Percentiles rank a stretch among this genome's conserved stretches.
phyloP scores from a whole-genome alignment of 2,888 invertebrate species.

The Euplagia quadripunctaria region DNA sequence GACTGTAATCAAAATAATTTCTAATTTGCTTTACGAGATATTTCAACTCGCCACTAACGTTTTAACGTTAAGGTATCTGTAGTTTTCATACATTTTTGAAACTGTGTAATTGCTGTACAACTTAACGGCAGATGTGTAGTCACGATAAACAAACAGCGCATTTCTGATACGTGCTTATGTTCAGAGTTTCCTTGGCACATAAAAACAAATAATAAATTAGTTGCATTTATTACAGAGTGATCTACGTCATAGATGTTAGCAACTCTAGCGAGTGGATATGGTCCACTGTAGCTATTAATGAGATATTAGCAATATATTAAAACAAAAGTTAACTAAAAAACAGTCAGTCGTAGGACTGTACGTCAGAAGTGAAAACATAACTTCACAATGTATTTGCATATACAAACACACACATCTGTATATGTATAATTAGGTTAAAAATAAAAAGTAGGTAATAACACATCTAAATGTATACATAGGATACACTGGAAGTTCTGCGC shows the following conservation, averaged over 20 bases:
- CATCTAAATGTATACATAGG: too few relatives aligned
- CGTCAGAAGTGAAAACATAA: too few relatives aligned
- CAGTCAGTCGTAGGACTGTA: too few relatives aligned
- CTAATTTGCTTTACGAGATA: background rate
- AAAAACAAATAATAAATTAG: conserved; percentile 39
- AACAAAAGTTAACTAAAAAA: too few relatives aligned
- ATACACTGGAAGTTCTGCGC: too few relatives aligned
- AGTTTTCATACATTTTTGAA: background rate
- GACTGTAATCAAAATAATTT: background rate
- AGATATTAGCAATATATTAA: too few relatives aligned
- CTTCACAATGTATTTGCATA: too few relatives aligned
- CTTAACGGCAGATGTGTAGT: conserved; percentile 19
- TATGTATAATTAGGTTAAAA: too few relatives aligned
- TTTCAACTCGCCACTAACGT: background rate
- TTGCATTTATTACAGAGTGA: conserved; percentile 16
- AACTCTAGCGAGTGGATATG: too few relatives aligned
- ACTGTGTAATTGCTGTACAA: conserved; percentile 1
- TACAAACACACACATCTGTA: too few relatives aligned
- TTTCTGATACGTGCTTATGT: conserved; percentile 29
- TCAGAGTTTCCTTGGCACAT: conserved; percentile 55
- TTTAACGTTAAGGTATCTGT: background rate
- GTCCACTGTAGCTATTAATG: too few relatives aligned
- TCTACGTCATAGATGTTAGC: conserved; percentile 14
- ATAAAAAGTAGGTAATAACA: too few relatives aligned
- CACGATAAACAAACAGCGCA: conserved; percentile 32